Evolutionary conservation across 2,888 invertebrate genomes (phyloP), one percentile per base, ranked within the genome.

Genomic region (Hypolimnas misippus): DNA sequence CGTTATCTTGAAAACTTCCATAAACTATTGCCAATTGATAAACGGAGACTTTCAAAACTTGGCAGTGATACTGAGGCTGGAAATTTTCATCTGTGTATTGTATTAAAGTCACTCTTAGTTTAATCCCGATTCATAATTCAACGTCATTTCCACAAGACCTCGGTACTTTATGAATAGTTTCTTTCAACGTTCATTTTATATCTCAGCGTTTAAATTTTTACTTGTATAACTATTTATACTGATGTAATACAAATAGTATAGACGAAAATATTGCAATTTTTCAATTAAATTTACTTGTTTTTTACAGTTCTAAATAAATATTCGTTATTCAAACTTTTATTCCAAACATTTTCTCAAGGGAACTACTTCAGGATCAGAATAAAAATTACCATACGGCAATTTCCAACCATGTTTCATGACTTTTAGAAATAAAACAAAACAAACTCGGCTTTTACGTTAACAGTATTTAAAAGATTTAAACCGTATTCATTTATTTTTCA

Each of bases 1-100:
- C 33, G 59, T 35, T 53, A 59, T 59, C 59, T 57, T 46, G 31
- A 42, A 62, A 62, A 61, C 53, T 64, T 64, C 25, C 61, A 29
- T 53, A 57, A 65, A 54, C 57, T 57, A 62, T 42, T 35, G 57
- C 61, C 64, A 57, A 62, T 65, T 57, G 61, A 54, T 65, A 65
- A 62, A 54, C 42, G 42, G 25, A 12, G 57, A 53, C 57, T 53
- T 52, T 57, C 25, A 57, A 17, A 58, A 65, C 53, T 65, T 65
- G 64, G 57, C 57, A 61, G 38, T 53, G 38, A 40, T 33, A 46
- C 17, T 35, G 29, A n/a, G 31, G 17, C 35, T 35, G 17, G 29
- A 53, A 5, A 60, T 54, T 53, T 46, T 60, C 35, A 60, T 38
- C 38, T 54, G 7, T 17, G 42, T 53, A 53, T 59, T 53, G 31